Conservation (phyloP, 2,888 invertebrate species). For the Lissocephala sabroskyi region DNA sequence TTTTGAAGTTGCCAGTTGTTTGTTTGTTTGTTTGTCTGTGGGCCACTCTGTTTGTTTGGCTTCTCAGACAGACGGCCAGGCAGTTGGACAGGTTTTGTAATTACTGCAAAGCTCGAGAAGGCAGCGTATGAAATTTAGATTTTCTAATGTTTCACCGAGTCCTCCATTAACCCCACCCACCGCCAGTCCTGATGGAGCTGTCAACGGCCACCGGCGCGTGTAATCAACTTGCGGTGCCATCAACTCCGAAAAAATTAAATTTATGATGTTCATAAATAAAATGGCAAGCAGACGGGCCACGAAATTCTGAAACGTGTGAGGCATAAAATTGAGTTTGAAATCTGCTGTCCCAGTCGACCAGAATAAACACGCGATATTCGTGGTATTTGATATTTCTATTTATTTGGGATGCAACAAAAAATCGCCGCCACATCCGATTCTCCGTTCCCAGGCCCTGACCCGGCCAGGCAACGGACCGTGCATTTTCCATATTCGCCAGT, state of each 20-base stretch:
- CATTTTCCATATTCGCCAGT: constrained; percentile 17
- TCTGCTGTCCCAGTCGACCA: not conserved
- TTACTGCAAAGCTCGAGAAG: too few relatives aligned
- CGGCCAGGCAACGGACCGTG: constrained; percentile 39
- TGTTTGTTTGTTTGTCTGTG: too few relatives aligned
- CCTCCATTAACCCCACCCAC: constrained; percentile 12
- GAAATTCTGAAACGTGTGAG: constrained; percentile 44
- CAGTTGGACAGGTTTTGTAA: too few relatives aligned
- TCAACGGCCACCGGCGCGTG: constrained; percentile 28
- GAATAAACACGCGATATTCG: constrained; percentile 22
- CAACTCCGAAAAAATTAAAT: constrained; percentile 30
- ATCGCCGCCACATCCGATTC: constrained; percentile 37
- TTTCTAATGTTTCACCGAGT: constrained; percentile 29
- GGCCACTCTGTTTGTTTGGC: too few relatives aligned
- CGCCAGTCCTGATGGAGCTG: constrained; percentile 22
- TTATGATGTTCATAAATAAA: constrained; percentile 62
- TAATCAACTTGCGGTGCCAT: constrained; percentile 50
- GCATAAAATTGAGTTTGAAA: constrained; percentile 41
- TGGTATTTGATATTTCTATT: constrained; percentile 55
- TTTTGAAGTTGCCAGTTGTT: constrained; percentile 8
- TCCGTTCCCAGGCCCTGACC: constrained; percentile 35
- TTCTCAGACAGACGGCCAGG: too few relatives aligned
- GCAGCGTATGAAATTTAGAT: too few relatives aligned
- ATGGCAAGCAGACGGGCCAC: constrained; percentile 34
- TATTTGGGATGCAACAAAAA: constrained; percentile 46